Percentiles rank a stretch among this genome's conserved stretches.
phyloP scores from a whole-genome alignment of 2,113 vertebrate species.

The Pterophyllum scalare region DNA sequence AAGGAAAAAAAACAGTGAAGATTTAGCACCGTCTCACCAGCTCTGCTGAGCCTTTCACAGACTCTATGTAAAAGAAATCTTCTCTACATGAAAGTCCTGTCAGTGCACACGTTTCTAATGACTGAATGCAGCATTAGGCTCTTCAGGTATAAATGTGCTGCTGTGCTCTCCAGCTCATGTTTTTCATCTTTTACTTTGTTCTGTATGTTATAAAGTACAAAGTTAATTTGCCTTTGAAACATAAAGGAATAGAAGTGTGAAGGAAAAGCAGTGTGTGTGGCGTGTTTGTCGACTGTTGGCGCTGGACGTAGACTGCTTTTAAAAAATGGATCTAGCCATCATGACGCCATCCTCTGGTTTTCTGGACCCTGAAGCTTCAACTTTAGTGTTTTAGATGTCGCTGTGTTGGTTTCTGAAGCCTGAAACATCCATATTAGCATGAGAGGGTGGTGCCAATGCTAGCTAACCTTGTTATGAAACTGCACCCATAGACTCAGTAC shows the following conservation, averaged over 20 bases:
- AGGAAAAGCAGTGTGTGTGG: background rate
- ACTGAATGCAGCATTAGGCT: rapidly evolving
- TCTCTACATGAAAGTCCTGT: background rate
- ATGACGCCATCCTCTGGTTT: too few species aligned
- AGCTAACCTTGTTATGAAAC: too few species aligned
- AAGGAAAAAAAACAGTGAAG: background rate
- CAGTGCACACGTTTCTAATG: too few species aligned
- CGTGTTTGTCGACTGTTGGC: background rate
- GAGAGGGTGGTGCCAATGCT: too few species aligned
- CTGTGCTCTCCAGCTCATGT: background rate
- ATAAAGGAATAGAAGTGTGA: background rate
- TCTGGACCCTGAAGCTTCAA: too few species aligned
- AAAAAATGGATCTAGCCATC: too few species aligned
- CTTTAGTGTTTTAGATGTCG: too few species aligned
- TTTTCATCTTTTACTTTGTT: background rate
- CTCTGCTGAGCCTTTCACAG: background rate
- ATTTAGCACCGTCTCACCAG: background rate
- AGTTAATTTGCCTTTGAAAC: background rate
- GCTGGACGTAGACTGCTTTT: too few species aligned
- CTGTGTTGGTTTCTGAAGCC: too few species aligned
- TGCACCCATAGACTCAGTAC: too few species aligned
- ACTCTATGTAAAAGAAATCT: background rate
- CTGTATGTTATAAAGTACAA: background rate
- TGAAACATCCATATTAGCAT: too few species aligned
- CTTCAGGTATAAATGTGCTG: rapidly evolving